A percentile compares a stretch with the other conserved stretches of the same genome.
phyloP scores from a whole-genome alignment of 2,888 invertebrate species.

The Caenorhabditis doughertyi region DNA sequence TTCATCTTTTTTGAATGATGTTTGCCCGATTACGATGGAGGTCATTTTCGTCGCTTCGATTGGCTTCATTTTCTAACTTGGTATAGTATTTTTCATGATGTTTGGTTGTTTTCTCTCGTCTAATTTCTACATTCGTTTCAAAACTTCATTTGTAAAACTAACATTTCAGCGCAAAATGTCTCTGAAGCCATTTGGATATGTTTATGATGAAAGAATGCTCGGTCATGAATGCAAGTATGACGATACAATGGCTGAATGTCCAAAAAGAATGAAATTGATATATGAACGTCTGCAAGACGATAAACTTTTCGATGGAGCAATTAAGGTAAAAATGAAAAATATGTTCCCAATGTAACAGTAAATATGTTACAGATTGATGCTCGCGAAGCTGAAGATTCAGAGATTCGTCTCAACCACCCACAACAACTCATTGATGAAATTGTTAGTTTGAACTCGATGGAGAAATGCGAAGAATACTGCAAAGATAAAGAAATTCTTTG shows the following conservation, averaged over 20 bases:
- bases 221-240: constrained; percentile 74
- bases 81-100: neutral
- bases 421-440: constrained; percentile 67
- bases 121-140: neutral
- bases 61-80: neutral
- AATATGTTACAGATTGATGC: constrained; percentile 67
- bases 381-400: constrained; percentile 72
- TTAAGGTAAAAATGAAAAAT: constrained; percentile 55
- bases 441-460: constrained; percentile 59
- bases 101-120: neutral
- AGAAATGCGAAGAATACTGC: constrained; percentile 74
- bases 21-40: constrained; percentile 29
- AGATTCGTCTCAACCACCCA: constrained; percentile 71
- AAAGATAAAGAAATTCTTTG: constrained; percentile 75
- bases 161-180: constrained; percentile 3
- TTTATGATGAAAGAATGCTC: constrained; percentile 77
- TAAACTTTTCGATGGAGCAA: constrained; percentile 64
- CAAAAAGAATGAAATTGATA: constrained; percentile 73
- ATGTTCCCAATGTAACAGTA: neutral
- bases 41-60: neutral
- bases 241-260: constrained; percentile 73
- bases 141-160: neutral
- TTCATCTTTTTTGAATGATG: constrained; percentile 9
- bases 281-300: constrained; percentile 69
- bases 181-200: constrained; percentile 68